These are phyloP conservation scores for Aphelocoma californica DNA, from an alignment of 2,797 vertebrate species.

Conservation along the genomic window DNA sequence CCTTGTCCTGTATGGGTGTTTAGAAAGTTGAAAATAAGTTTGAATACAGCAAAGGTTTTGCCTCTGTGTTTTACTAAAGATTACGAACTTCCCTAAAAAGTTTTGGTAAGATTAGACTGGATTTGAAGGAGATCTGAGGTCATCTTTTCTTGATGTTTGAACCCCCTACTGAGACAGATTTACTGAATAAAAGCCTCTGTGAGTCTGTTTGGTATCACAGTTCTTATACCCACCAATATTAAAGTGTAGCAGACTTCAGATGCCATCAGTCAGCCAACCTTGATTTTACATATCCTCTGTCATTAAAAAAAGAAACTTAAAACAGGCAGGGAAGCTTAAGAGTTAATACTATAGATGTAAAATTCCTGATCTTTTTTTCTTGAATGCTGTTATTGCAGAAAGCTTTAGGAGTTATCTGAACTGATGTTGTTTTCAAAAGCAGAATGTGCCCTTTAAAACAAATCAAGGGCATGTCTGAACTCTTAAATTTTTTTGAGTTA, in stretches of 20 bases:
- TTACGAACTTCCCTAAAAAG: neutral
- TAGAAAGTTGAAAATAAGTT: neutral
- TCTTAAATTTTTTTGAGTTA: conserved; percentile 22
- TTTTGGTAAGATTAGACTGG: neutral
- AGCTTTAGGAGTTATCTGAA: conserved; percentile 33
- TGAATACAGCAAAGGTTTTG: neutral
- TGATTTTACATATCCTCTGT: neutral
- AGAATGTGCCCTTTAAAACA: conserved; percentile 54
- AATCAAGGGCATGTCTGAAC: conserved; percentile 53
- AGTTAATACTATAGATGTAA: conserved; percentile 1
- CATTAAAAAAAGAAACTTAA: neutral
- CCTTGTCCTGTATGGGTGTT: neutral
- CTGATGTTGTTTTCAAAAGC: conserved; percentile 62
- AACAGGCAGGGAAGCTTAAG: neutral
- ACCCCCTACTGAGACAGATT: fast-evolving
- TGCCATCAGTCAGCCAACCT: neutral
- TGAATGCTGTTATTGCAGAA: neutral
- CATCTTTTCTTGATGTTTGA: neutral
- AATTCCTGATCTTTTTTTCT: neutral
- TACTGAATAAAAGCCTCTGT: neutral
- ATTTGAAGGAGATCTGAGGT: neutral
- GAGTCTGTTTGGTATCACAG: neutral
- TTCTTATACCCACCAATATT: neutral
- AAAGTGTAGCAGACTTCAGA: neutral
- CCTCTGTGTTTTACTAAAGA: fast-evolving